Conservation (phyloP, 2,888 invertebrate genomes). For the Zhengitettix transpicula region DNA sequence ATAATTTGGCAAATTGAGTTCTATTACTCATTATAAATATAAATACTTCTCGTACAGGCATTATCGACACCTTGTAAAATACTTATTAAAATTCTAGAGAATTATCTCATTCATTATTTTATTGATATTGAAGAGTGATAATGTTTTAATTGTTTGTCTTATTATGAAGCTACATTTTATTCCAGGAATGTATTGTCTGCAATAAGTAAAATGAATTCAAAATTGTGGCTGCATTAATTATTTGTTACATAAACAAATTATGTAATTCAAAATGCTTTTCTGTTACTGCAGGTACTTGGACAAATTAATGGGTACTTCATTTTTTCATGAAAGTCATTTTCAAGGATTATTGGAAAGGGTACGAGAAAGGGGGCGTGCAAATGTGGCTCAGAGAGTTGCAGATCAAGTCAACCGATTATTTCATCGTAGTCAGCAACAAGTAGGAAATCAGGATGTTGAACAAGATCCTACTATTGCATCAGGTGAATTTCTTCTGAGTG, state of each 20-base stretch:
- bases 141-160: too few relatives aligned
- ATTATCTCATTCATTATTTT: too few relatives aligned
- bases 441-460: not conserved
- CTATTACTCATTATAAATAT: too few relatives aligned
- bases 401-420: constrained; percentile 41
- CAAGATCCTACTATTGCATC: not conserved
- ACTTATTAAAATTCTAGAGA: too few relatives aligned
- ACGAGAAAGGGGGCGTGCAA: constrained; percentile 49
- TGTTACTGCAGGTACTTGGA: constrained; percentile 47
- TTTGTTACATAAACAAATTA: not conserved
- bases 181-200: too few relatives aligned
- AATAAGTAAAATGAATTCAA: too few relatives aligned
- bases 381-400: constrained; percentile 51
- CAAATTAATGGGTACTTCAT: constrained; percentile 67
- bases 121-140: too few relatives aligned
- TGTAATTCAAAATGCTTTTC: not conserved
- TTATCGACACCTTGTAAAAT: too few relatives aligned
- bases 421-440: not conserved
- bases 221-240: too few relatives aligned
- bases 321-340: constrained; percentile 71
- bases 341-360: constrained; percentile 58
- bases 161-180: too few relatives aligned
- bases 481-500: constrained; percentile 25
- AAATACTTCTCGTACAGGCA: too few relatives aligned
- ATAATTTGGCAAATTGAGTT: too few relatives aligned